Percentiles rank a stretch among this genome's conserved stretches.
phyloP scores from a whole-genome alignment of 2,113 vertebrate genomes.

The Podarcis muralis region DNA sequence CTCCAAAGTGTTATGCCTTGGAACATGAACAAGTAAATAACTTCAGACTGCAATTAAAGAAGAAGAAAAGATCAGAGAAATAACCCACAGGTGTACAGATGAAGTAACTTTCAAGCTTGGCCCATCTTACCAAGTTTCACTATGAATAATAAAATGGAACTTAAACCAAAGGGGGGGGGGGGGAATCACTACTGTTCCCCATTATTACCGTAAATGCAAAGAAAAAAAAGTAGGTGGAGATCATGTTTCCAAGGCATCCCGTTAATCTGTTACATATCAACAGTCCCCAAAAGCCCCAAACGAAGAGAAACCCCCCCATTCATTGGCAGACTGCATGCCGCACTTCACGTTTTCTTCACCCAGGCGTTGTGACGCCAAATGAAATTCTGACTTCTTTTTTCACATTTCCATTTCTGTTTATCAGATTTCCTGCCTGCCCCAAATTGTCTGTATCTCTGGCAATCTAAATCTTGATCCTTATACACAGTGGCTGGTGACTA shows the following conservation, averaged over 20 bases:
- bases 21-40: background rate
- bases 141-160: slow-evolving; percentile 77
- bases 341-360: slow-evolving; percentile 20
- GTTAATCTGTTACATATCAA: slow-evolving; percentile 52
- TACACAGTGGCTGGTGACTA: slow-evolving; percentile 38
- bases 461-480: slow-evolving; percentile 49
- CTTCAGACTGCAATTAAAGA: background rate
- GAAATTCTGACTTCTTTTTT: slow-evolving; percentile 40
- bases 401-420: slow-evolving; percentile 55
- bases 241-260: slow-evolving; percentile 72
- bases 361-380: slow-evolving; percentile 26
- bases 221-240: slow-evolving; percentile 85
- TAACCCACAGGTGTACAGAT: slow-evolving; percentile 14
- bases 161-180: slow-evolving; percentile 32
- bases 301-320: slow-evolving; percentile 42
- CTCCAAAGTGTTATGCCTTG: background rate
- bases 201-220: slow-evolving; percentile 82
- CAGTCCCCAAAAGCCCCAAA: slow-evolving; percentile 52
- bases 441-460: slow-evolving; percentile 44
- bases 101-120: slow-evolving; percentile 50
- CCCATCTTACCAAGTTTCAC: slow-evolving; percentile 73
- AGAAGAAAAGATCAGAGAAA: slow-evolving; percentile 10
- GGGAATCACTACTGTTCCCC: slow-evolving; percentile 61
- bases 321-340: slow-evolving; percentile 20
- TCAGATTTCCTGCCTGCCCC: slow-evolving; percentile 45